These are phyloP conservation scores for Aradophagus sp. DNA, from an alignment of 1,140 invertebrate genomes.

Conservation along the genomic window DNA sequence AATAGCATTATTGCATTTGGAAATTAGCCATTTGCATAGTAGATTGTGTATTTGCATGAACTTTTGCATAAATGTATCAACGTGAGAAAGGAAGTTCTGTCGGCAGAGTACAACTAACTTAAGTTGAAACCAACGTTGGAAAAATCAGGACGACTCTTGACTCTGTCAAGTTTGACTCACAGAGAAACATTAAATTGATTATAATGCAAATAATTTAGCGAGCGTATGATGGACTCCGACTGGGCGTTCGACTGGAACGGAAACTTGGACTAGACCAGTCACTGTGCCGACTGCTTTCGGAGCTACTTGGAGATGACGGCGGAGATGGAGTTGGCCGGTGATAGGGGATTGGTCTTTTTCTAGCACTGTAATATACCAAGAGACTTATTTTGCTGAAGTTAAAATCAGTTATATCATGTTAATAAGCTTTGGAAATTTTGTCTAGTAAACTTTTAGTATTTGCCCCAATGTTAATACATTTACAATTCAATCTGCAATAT, in stretches of 20 bases:
- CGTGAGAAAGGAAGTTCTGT: conserved; percentile 1
- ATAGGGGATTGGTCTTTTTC: conserved; percentile 92
- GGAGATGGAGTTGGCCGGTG: conserved; percentile 86
- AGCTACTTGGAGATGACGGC: conserved; percentile 80
- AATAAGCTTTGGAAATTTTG: too few relatives aligned
- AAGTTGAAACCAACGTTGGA: conserved; percentile 5
- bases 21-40: too few relatives aligned
- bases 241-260: conserved; percentile 69
- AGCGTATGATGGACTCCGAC: conserved; percentile 49
- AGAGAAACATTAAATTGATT: conserved; percentile 26
- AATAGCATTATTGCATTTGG: too few relatives aligned
- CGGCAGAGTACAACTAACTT: background rate
- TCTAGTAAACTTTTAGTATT: conserved; percentile 2
- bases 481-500: too few relatives aligned
- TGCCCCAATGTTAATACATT: too few relatives aligned
- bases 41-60: too few relatives aligned
- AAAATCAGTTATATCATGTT: background rate
- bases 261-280: conserved; percentile 74
- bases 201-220: conserved; percentile 22
- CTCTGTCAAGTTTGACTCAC: conserved; percentile 39
- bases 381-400: too few relatives aligned
- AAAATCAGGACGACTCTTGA: conserved; percentile 24
- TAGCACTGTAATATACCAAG: conserved; percentile 80
- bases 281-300: conserved; percentile 77
- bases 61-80: too few relatives aligned